These are phyloP conservation scores for Orchesellides sinensis DNA, from an alignment of 2,888 invertebrate species.

Conservation along the genomic window DNA sequence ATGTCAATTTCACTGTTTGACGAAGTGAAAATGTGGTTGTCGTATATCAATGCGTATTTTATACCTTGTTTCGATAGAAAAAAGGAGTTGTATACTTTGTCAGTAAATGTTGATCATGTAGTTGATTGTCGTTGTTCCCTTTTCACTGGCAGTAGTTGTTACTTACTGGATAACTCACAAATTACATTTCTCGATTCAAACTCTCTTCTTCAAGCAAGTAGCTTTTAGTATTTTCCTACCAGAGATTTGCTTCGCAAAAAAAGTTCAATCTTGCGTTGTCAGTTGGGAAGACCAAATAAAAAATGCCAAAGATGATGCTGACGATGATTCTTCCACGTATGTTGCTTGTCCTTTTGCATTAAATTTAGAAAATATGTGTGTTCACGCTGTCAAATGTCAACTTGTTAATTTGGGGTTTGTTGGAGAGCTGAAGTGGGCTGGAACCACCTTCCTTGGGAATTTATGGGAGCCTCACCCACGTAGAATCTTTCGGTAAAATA, in stretches of 20 bases:
- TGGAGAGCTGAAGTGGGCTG: conserved; percentile 40
- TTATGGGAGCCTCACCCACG: conserved; percentile 54
- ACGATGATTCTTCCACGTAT: conserved; percentile 27
- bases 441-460: conserved; percentile 49
- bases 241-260: conserved; percentile 27
- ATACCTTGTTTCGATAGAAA: no score
- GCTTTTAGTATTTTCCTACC: neutral
- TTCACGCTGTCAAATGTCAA: conserved; percentile 52
- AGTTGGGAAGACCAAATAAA: conserved; percentile 34
- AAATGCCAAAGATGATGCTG: conserved; percentile 46
- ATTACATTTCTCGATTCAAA: no score
- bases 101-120: neutral
- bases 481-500: neutral
- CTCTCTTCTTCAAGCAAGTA: no score
- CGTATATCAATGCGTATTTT: neutral
- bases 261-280: conserved; percentile 40
- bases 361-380: conserved; percentile 14
- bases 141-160: no score
- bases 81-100: neutral
- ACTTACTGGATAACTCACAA: no score
- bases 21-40: conserved; percentile 14
- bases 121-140: neutral
- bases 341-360: neutral
- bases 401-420: conserved; percentile 56
- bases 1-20: conserved; percentile 37